Evolutionary conservation across 2,888 invertebrate species (phyloP).

Genomic region (Drosophila mimica): DNA sequence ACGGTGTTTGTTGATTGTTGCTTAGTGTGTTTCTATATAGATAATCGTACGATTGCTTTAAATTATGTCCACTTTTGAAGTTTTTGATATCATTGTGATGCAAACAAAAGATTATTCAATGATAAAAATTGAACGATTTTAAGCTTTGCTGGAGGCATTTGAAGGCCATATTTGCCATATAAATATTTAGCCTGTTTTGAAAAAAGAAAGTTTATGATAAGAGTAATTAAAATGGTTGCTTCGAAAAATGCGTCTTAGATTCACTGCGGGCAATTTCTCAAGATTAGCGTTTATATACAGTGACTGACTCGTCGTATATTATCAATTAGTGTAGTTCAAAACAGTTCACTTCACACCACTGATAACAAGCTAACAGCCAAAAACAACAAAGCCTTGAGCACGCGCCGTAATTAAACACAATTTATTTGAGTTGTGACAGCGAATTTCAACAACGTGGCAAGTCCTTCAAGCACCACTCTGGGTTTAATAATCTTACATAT

Average conservation of each 20-base stretch:
- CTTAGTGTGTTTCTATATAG: slow-evolving; percentile 43
- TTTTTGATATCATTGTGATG: slow-evolving; percentile 3
- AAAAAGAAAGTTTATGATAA: slow-evolving; percentile 1
- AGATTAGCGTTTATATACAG: slow-evolving; percentile 26
- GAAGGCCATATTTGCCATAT: not conserved
- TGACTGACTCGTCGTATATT: slow-evolving; percentile 38
- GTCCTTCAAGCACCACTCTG: slow-evolving; percentile 4
- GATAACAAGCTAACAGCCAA: slow-evolving; percentile 38
- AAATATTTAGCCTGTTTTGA: not conserved
- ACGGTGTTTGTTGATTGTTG: slow-evolving; percentile 45
- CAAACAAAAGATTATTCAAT: not conserved
- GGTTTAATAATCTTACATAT: not conserved
- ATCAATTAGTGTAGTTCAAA: slow-evolving; percentile 72
- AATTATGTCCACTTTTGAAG: slow-evolving; percentile 33
- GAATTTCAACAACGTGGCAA: slow-evolving; percentile 36
- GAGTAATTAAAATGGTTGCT: slow-evolving; percentile 21
- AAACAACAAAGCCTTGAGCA: slow-evolving; percentile 27
- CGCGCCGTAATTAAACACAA: slow-evolving; percentile 44
- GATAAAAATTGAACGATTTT: not conserved
- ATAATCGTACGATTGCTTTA: slow-evolving; percentile 30
- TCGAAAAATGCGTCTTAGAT: slow-evolving; percentile 64
- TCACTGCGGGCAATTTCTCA: slow-evolving; percentile 20
- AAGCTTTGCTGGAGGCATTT: not conserved
- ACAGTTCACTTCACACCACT: slow-evolving; percentile 58
- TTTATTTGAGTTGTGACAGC: not conserved